Base-by-base conservation (phyloP, 2,888 invertebrate genomes). In the Sarcophaga rosellei region DNA sequence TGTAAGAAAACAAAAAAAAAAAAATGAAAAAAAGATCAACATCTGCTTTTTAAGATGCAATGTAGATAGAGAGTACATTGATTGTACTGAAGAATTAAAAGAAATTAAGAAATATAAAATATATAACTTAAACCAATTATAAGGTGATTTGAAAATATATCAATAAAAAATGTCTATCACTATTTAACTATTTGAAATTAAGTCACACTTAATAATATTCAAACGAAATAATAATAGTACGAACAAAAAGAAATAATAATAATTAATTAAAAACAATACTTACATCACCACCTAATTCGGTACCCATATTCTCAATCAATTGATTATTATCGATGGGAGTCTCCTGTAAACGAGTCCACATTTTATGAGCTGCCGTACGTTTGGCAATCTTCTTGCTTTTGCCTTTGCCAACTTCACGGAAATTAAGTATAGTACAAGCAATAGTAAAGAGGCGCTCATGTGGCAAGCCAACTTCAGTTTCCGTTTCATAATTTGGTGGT, bases 331-430 rank as follows among this genome's bases (percentile, higher is more conserved):
- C 96, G 12, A 95, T 94, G 0, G 97, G 96, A 90, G 96, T 94
- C 88, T 97, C 97, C 91, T 97, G 96, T 85, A 98, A 93, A 61
- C 95, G 95, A 89, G 96, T 96, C 96, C 97, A 97, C 98, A 99
- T 98, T 93, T 97, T 97, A 92, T 97, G 96, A 3, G 99, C 99
- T 0, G 99, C 99, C 92, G 97, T 96, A n/a, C 99, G 95, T 93
- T 99, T 99, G 4, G 99, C 99, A 74, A 98, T 94, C 93, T 99
- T 99, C 94, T 99, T 99, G 75, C 98, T 98, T 91, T 98, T 98
- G 20, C 98, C 99, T 61, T 96, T 96, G 73, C 98, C 97, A 59
- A 96, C 94, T 93, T 98, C 98, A 44, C 96, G 95, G 90, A 96
- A 96, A 90, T 97, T 97, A 89, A 97, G 94, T 89, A 99, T 96